These are phyloP conservation scores for Scelioninae gen. 1 DNA, from an alignment of 2,888 invertebrate genomes.

Conservation along the genomic window DNA sequence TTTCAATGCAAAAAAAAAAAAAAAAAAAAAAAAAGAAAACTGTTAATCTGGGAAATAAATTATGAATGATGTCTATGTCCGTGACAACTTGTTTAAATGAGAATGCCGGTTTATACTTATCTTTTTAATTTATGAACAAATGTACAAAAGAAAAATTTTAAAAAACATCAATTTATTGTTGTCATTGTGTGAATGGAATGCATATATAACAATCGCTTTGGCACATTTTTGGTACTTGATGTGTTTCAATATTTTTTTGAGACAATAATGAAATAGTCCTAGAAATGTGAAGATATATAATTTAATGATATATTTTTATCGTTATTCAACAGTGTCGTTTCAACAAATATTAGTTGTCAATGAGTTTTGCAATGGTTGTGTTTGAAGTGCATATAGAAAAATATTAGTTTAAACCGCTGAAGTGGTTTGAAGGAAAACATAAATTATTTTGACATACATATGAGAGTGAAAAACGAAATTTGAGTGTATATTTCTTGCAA, in stretches of 20 bases:
- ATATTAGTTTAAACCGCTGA: conserved; percentile 4
- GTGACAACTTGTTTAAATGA: background rate
- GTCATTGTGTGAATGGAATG: too few species aligned
- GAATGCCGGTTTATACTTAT: too few species aligned
- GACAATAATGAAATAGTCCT: background rate
- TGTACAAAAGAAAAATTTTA: background rate
- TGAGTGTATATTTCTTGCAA: conserved; percentile 19
- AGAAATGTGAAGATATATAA: background rate
- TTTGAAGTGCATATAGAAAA: conserved; percentile 4
- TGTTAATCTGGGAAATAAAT: background rate
- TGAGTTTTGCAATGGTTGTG: conserved; percentile 7
- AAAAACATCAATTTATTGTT: too few species aligned
- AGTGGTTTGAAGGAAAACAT: conserved; percentile 19
- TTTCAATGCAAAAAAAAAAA: background rate
- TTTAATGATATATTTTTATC: background rate
- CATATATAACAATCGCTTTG: too few species aligned
- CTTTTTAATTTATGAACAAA: background rate
- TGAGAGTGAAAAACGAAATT: conserved; percentile 6
- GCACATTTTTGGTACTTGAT: too few species aligned
- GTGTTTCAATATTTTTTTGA: too few species aligned
- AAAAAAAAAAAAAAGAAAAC: background rate
- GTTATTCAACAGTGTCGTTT: background rate
- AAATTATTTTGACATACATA: conserved; percentile 4
- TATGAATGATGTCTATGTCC: background rate
- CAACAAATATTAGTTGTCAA: background rate